Conservation (phyloP, 2,113 vertebrate species). For the Barnardius zonarius region DNA sequence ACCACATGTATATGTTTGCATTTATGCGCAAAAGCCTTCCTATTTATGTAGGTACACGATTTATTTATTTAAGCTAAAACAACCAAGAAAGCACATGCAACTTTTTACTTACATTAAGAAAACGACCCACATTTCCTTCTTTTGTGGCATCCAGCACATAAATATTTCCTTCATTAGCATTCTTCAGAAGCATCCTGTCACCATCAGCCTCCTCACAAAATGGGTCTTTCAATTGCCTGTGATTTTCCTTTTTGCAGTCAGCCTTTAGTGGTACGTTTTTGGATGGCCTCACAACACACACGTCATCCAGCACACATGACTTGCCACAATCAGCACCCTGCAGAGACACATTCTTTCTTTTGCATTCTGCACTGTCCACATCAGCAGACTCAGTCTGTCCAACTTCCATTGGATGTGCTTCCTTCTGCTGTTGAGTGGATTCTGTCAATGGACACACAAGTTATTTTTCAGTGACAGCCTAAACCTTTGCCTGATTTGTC, state of each 20-base stretch:
- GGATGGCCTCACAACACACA: neutral
- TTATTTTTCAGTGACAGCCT: neutral
- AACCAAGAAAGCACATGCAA: neutral
- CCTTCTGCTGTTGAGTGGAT: neutral
- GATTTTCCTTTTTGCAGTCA: neutral
- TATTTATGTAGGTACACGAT: neutral
- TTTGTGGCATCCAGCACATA: constrained; percentile 86
- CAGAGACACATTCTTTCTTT: constrained; percentile 17
- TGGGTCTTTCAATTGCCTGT: neutral
- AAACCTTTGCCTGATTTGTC: neutral
- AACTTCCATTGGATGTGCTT: neutral
- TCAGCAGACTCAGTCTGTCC: neutral
- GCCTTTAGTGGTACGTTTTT: neutral
- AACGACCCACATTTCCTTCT: constrained; percentile 94
- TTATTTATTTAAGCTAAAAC: neutral
- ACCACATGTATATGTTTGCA: neutral
- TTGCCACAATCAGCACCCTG: neutral
- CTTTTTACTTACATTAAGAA: constrained; percentile 85
- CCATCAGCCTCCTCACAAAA: constrained; percentile 5
- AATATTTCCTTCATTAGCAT: neutral
- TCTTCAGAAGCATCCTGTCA: neutral
- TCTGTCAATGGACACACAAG: constrained; percentile 36
- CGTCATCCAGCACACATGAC: neutral
- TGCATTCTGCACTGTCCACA: neutral
- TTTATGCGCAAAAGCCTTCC: neutral